These are phyloP conservation scores for Ophion ventricosus DNA, from an alignment of 2,888 invertebrate species.

Conservation along the genomic window DNA sequence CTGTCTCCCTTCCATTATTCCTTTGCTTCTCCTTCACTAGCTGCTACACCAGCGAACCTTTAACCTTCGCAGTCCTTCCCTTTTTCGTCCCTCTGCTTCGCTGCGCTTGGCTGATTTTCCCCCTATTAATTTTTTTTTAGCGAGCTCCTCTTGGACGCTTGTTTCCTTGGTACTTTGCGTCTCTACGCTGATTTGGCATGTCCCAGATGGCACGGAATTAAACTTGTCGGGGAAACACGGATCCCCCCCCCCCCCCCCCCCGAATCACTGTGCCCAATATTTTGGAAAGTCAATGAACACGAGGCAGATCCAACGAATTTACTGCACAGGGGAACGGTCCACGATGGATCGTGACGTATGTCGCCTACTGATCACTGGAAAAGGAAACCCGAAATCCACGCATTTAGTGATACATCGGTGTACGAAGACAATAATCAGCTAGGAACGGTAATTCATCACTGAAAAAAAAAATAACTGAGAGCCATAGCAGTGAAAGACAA, in stretches of 20 bases:
- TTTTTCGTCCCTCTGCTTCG: slow-evolving; percentile 28
- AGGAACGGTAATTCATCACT: not conserved
- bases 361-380: not conserved
- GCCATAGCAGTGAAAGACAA: not conserved
- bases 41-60: slow-evolving; percentile 42
- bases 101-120: slow-evolving; percentile 34
- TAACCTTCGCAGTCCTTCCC: slow-evolving; percentile 51
- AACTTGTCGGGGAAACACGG: slow-evolving; percentile 71
- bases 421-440: not conserved
- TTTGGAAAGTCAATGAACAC: not conserved
- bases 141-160: slow-evolving; percentile 40
- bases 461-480: not conserved
- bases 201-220: slow-evolving; percentile 75
- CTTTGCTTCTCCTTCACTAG: slow-evolving; percentile 38
- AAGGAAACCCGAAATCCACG: not conserved
- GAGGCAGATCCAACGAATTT: slow-evolving; percentile 4
- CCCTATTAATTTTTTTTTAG: slow-evolving; percentile 11
- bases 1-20: slow-evolving; percentile 35
- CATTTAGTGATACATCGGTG: not conserved
- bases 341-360: slow-evolving; percentile 3
- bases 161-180: slow-evolving; percentile 35
- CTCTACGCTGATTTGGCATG: slow-evolving; percentile 69
- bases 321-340: not conserved
- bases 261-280: not conserved
- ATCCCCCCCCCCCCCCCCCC: slow-evolving; percentile 18